A percentile compares a stretch with the other conserved stretches of the same genome.
phyloP scores from a whole-genome alignment of 2,113 vertebrate species.

The Pedionomus torquatus region DNA sequence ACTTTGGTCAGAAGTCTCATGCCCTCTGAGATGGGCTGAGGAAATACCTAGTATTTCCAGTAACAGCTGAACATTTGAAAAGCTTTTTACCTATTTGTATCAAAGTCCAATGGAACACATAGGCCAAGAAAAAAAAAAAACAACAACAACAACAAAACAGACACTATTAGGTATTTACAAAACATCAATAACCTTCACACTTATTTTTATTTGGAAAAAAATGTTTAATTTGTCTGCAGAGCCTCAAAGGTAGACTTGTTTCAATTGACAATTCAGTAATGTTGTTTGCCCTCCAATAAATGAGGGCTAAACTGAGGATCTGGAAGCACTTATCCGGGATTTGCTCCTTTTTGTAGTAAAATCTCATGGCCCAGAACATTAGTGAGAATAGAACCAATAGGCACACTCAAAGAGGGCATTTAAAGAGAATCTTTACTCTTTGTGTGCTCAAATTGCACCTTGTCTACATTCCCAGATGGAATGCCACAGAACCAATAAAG shows the following conservation, averaged over 20 bases:
- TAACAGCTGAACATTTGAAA: background rate
- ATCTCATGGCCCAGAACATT: background rate
- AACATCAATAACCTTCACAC: background rate
- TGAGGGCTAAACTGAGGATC: background rate
- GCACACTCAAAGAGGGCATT: background rate
- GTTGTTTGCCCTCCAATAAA: background rate
- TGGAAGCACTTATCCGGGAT: background rate
- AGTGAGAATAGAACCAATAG: background rate
- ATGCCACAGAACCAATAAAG: background rate
- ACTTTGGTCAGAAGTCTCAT: background rate
- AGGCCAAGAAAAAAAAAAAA: background rate
- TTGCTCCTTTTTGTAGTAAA: slow-evolving; percentile 17
- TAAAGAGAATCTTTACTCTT: background rate
- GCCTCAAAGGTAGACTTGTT: background rate
- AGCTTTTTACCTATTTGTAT: background rate
- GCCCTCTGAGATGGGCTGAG: background rate
- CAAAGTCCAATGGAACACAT: background rate
- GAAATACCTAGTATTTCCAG: background rate
- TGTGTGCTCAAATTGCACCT: background rate
- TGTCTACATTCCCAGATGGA: background rate
- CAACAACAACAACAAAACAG: too few species aligned
- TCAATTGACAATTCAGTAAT: background rate
- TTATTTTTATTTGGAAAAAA: background rate
- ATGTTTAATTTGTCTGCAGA: background rate
- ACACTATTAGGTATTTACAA: background rate